Percentiles rank a stretch among this genome's conserved stretches.
phyloP scores from a whole-genome alignment of 2,888 invertebrate genomes.

The Rhingia rostrata region DNA sequence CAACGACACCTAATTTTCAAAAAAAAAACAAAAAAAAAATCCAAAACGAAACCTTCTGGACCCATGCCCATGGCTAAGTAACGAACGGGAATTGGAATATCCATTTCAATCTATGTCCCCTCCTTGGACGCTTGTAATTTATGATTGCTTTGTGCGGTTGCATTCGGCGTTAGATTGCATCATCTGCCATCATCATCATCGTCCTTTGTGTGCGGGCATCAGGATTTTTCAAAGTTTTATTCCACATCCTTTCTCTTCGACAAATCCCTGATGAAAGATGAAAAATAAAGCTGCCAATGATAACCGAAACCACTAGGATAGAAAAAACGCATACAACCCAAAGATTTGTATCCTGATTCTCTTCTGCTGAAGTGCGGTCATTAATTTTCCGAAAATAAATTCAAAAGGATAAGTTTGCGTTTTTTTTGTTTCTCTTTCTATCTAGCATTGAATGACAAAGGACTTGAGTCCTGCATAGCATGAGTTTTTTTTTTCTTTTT shows the following conservation, averaged over 20 bases:
- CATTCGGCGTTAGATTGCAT: slow-evolving; percentile 53
- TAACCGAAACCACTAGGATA: slow-evolving; percentile 22
- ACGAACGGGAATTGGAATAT: not conserved
- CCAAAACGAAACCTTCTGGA: slow-evolving; percentile 14
- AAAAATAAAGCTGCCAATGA: slow-evolving; percentile 61
- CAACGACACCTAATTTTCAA: not conserved
- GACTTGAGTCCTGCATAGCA: slow-evolving; percentile 15
- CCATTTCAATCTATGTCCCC: slow-evolving; percentile 35
- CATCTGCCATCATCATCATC: slow-evolving; percentile 42
- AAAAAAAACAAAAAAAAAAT: not conserved
- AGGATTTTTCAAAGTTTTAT: slow-evolving; percentile 2
- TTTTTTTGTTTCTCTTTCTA: not conserved
- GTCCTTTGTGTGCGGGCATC: slow-evolving; percentile 15
- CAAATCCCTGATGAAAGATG: slow-evolving; percentile 62
- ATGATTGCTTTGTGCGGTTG: slow-evolving; percentile 53
- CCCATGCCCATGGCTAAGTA: slow-evolving; percentile 14
- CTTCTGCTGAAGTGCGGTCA: slow-evolving; percentile 36
- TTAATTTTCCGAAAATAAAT: slow-evolving; percentile 68
- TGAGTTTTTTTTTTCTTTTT: not conserved
- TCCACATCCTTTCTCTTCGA: slow-evolving; percentile 25
- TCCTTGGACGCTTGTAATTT: slow-evolving; percentile 60
- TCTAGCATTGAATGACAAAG: not conserved
- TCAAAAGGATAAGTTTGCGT: slow-evolving; percentile 44
- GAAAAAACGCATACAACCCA: slow-evolving; percentile 3
- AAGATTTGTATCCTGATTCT: slow-evolving; percentile 2